Evolutionary conservation across 2,113 vertebrate species (phyloP).

Genomic region (Plecotus auritus): DNA sequence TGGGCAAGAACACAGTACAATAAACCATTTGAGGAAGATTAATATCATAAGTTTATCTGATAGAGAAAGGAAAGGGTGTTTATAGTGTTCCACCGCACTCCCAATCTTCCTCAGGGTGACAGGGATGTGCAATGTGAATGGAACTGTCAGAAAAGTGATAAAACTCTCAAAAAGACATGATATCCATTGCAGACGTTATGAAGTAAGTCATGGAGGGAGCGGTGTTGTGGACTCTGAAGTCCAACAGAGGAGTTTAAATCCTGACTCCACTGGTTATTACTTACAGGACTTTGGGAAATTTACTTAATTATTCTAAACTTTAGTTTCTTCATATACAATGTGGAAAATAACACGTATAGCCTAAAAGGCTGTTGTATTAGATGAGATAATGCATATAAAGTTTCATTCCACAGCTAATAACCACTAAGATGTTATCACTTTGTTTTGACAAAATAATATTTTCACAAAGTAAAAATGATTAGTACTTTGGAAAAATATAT

Average conservation of each 20-base stretch:
- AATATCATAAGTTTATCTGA: background rate
- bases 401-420: background rate
- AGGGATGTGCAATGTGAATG: background rate
- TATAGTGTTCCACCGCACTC: background rate
- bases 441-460: background rate
- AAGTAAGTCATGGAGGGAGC: background rate
- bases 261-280: background rate
- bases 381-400: background rate
- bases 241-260: background rate
- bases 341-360: background rate
- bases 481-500: background rate
- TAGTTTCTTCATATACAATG: background rate
- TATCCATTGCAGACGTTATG: background rate
- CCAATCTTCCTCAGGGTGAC: background rate
- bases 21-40: background rate
- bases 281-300: background rate
- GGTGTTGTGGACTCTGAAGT: background rate
- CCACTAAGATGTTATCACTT: background rate
- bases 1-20: background rate
- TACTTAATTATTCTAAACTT: background rate
- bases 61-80: background rate
- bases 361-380: background rate
- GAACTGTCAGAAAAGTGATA: slow-evolving; percentile 7
- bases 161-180: background rate
- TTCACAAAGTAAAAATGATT: background rate